Conservation (phyloP, 2,113 vertebrate genomes). For the Cygnus atratus region DNA sequence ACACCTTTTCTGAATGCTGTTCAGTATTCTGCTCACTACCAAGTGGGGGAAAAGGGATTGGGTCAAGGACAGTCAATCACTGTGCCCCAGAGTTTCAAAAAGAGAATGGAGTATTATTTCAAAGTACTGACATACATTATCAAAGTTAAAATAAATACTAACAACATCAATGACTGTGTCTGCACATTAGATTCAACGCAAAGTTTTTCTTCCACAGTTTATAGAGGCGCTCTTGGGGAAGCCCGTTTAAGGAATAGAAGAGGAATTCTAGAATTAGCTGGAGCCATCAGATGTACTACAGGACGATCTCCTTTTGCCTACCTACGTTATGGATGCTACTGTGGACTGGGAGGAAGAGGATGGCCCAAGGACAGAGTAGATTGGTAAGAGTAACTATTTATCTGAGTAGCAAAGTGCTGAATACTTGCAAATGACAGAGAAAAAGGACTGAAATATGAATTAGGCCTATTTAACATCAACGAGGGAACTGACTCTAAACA, state of each 20-base stretch:
- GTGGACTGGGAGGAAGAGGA: slow-evolving; percentile 85
- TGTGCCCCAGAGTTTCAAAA: fast-evolving
- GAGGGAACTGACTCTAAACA: neutral
- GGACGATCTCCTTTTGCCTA: slow-evolving; percentile 80
- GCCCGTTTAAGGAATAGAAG: slow-evolving; percentile 62
- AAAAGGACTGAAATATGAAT: neutral
- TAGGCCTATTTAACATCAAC: neutral
- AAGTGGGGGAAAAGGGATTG: neutral
- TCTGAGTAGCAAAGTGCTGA: neutral
- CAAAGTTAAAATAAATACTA: neutral
- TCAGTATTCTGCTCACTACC: neutral
- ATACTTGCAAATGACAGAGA: neutral
- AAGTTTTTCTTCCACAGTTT: slow-evolving; percentile 41
- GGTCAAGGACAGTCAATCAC: neutral
- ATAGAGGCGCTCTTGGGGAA: neutral
- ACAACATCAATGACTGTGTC: neutral
- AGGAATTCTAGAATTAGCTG: slow-evolving; percentile 83
- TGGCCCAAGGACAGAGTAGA: slow-evolving; percentile 84
- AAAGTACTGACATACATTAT: neutral
- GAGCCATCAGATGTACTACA: slow-evolving; percentile 83
- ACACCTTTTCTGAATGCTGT: neutral
- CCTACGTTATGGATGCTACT: slow-evolving; percentile 88
- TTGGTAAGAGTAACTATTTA: slow-evolving; percentile 75
- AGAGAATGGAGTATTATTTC: neutral
- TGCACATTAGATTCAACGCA: neutral